These are phyloP conservation scores for Oryzias celebensis DNA, from an alignment of 2,113 vertebrate genomes.

Conservation along the genomic window DNA sequence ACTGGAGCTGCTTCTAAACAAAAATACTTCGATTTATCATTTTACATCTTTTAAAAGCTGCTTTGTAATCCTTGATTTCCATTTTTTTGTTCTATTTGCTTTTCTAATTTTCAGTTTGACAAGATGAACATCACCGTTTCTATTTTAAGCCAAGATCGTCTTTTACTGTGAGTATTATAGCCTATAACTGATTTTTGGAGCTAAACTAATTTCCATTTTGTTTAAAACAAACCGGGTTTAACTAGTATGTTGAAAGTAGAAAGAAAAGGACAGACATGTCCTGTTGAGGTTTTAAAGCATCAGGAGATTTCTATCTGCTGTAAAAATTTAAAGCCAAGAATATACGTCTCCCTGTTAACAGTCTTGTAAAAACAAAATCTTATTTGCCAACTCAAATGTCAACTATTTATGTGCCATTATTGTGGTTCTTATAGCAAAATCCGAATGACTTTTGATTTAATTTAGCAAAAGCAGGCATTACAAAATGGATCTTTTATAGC, in stretches of 20 bases:
- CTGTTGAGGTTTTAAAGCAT: too few relatives aligned
- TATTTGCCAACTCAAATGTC: not conserved
- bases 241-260: too few relatives aligned
- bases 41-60: not conserved
- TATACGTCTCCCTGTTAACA: not conserved
- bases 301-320: too few relatives aligned
- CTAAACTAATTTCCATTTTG: too few relatives aligned
- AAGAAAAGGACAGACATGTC: too few relatives aligned
- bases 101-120: too few relatives aligned
- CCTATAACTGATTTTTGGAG: too few relatives aligned
- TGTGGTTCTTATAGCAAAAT: not conserved
- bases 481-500: conserved; percentile 1
- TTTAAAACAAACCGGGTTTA: too few relatives aligned
- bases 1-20: not conserved
- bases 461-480: conserved; percentile 13
- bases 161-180: too few relatives aligned
- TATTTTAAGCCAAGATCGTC: too few relatives aligned
- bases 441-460: conserved; percentile 1
- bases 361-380: not conserved
- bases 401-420: not conserved
- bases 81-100: not conserved
- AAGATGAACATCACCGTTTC: too few relatives aligned
- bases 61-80: not conserved
- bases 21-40: not conserved
- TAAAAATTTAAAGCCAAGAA: too few relatives aligned